Evolutionary conservation across 2,888 invertebrate genomes (phyloP).

Genomic region (Brachynemurus nebulosus): DNA sequence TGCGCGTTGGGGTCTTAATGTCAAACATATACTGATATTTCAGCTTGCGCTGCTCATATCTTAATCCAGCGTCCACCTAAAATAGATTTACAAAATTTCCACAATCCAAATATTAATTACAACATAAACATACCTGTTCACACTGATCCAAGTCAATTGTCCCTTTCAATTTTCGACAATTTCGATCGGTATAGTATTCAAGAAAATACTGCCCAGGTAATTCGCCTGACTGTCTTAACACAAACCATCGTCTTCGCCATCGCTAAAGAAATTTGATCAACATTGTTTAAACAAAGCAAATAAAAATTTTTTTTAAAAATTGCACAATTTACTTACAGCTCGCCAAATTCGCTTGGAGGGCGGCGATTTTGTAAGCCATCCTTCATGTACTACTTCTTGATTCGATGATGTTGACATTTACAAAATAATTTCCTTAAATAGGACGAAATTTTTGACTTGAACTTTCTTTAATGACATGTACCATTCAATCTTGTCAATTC

Average conservation of each 20-base stretch:
- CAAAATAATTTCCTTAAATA: not conserved
- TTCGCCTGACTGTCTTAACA: slow-evolving; percentile 78
- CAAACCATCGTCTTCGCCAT: slow-evolving; percentile 93
- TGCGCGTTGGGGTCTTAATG: slow-evolving; percentile 75
- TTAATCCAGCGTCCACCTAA: slow-evolving; percentile 73
- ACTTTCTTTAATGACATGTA: too few relatives aligned
- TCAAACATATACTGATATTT: slow-evolving; percentile 79
- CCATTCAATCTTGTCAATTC: too few relatives aligned
- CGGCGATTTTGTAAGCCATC: slow-evolving; percentile 93
- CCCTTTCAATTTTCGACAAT: slow-evolving; percentile 74
- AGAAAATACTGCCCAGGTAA: slow-evolving; percentile 87
- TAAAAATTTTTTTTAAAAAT: slow-evolving; percentile 12
- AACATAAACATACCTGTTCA: slow-evolving; percentile 58
- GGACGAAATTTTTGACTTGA: too few relatives aligned
- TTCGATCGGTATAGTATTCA: slow-evolving; percentile 84
- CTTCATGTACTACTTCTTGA: slow-evolving; percentile 70
- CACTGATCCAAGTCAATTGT: slow-evolving; percentile 90
- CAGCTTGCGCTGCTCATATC: slow-evolving; percentile 66
- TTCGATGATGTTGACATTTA: slow-evolving; percentile 36
- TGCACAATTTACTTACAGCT: slow-evolving; percentile 82
- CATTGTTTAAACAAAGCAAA: slow-evolving; percentile 3
- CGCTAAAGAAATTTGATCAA: slow-evolving; percentile 43
- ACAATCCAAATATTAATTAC: slow-evolving; percentile 12
- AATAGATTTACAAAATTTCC: slow-evolving; percentile 10
- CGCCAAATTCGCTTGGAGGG: slow-evolving; percentile 84